A percentile compares a stretch with the other conserved stretches of the same genome.
phyloP scores from a whole-genome alignment of 2,888 invertebrate genomes.

The Andrena bicolor region DNA sequence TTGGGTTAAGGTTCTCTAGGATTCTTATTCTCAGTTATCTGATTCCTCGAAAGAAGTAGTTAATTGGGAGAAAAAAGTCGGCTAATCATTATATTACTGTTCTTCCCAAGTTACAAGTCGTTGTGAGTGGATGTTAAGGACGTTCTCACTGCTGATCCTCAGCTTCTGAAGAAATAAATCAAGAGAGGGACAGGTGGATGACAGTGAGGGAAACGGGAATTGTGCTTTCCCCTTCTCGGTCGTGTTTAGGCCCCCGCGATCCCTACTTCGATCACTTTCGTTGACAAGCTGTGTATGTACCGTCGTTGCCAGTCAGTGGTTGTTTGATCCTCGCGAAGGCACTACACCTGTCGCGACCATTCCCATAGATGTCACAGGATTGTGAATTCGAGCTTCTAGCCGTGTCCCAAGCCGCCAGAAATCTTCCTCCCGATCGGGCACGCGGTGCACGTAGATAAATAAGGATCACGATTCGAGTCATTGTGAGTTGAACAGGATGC shows the following conservation, averaged over 20 bases:
- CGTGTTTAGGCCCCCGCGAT: conserved; percentile 47
- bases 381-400: neutral
- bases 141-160: neutral
- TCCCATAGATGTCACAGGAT: conserved; percentile 49
- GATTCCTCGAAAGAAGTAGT: too few relatives aligned
- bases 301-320: conserved; percentile 52
- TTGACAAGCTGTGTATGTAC: conserved; percentile 34
- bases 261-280: conserved; percentile 55
- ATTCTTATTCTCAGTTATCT: too few relatives aligned
- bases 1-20: too few relatives aligned
- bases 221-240: conserved; percentile 46
- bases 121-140: too few relatives aligned
- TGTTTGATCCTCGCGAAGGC: conserved; percentile 52
- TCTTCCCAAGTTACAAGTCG: too few relatives aligned
- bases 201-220: conserved; percentile 11
- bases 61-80: too few relatives aligned
- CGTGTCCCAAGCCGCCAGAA: conserved; percentile 30
- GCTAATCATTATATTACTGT: too few relatives aligned
- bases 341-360: conserved; percentile 29
- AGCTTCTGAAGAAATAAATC: neutral
- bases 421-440: conserved; percentile 36
- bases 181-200: neutral
- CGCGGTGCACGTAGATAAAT: neutral
- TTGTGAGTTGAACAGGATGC: conserved; percentile 15
- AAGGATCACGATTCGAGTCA: too few relatives aligned